phyloP scores from a whole-genome alignment of 1,140 invertebrate genomes.

The Cyclargus thomasi region DNA sequence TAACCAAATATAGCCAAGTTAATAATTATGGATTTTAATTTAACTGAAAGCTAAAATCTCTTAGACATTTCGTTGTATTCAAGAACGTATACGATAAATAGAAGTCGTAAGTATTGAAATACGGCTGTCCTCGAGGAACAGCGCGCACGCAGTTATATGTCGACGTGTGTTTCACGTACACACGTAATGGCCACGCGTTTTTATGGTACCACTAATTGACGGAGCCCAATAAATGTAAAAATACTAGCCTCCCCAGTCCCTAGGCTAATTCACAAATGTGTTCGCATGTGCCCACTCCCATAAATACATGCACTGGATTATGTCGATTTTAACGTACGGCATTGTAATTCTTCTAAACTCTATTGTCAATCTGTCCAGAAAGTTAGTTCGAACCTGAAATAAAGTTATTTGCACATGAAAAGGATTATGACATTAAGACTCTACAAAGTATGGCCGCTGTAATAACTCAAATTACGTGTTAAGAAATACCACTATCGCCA shows the following conservation, averaged over 20 bases:
- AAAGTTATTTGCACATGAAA: background rate
- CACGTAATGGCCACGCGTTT: constrained; percentile 43
- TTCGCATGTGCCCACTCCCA: too few relatives aligned
- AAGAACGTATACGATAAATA: too few relatives aligned
- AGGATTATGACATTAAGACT: background rate
- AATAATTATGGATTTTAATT: too few relatives aligned
- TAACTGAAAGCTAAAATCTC: too few relatives aligned
- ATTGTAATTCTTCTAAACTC: too few relatives aligned
- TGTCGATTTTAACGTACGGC: too few relatives aligned
- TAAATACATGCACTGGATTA: too few relatives aligned
- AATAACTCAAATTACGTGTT: background rate
- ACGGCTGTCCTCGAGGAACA: background rate
- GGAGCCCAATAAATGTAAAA: constrained; percentile 53
- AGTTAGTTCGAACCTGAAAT: background rate
- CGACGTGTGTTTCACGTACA: constrained; percentile 26
- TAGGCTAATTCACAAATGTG: background rate
- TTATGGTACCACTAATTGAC: constrained; percentile 61
- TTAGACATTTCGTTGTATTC: too few relatives aligned
- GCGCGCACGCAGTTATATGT: background rate
- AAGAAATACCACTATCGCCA: background rate
- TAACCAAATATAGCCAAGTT: too few relatives aligned
- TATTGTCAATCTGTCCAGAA: background rate
- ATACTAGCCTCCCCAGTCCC: constrained; percentile 37
- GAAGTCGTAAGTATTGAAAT: too few relatives aligned
- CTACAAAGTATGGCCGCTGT: constrained; percentile 4